Base-by-base conservation (phyloP, 2,113 vertebrate species). In the Condylura cristata region DNA sequence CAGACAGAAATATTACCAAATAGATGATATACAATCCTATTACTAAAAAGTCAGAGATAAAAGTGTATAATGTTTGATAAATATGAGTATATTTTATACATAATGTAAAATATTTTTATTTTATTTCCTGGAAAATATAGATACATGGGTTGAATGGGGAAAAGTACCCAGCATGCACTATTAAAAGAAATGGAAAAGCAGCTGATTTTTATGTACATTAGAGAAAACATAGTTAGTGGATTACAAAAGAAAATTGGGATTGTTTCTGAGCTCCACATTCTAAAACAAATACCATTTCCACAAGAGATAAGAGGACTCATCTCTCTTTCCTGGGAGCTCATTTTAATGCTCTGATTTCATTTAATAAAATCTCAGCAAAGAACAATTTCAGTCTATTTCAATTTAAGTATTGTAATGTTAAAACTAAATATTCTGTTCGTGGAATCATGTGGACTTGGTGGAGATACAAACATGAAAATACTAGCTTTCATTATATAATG, bases 321-420 rank as follows among this genome's bases (percentile, higher is more conserved):
- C 41, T 80, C 22, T 82, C 16, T 91, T 65, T 28, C 17, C 48
- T 82, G 30, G 8, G 37, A 81, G 34, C 13, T 90, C 53, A 86
- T 89, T 90, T 93, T 81, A 90, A 70, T 89, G 8, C 5, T 94
- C 11, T 70, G 22, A 0, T 58, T 92, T 92, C 66, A 72, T 9
- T 93, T 91, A 86, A 68, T 8, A 81, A 34, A 82, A 68, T 91
- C n/a, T 63, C 28, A 14, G 26, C 17, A 92, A 76, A 53, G 28
- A 80, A 85, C 18, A 71, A 84, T 91, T 89, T 71, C 28, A 65
- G n/a, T 92, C 24, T 88, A 14, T 65, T 80, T 86, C 51, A 44
- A 24, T 58, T 41, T 32, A 18, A 17, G 7, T 71, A 44, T 48
- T 24, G 16, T 83, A 56, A n/a, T 89, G 65, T 80, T 84, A 86